Base-by-base conservation (phyloP, 2,113 vertebrate genomes). In the Isichthys henryi region DNA sequence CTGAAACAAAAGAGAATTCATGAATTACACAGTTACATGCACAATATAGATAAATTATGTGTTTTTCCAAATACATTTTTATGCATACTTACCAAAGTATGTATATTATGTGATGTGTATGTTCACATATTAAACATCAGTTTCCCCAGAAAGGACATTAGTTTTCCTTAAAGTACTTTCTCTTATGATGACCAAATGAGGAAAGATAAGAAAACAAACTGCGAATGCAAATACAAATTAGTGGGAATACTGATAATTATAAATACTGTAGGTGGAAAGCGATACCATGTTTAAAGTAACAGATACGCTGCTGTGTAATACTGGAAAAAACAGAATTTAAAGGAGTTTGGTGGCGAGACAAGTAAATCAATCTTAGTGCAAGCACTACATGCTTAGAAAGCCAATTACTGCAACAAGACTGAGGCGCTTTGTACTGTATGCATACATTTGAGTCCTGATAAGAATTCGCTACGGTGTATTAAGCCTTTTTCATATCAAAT, bases 351-450 rank as follows among this genome's bases (percentile, higher is more conserved):
- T 90, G 21, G 58, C 70, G 19, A 77, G 84, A 90, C 46, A 53
- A 90, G 85, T 80, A 90, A 90, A 90, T 90, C 85, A 87, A 77
- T 90, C 83, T 49, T 19, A 35, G 43, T 31, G 27, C 27, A 86
- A 74, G 49, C 58, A 50, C 2, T 52, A 56, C 84, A 90, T 90
- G 89, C 46, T 53, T 45, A 87, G 89, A 87, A 46, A 90, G 46
- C 85, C 85, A 87, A 87, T 90, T 90, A 77, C 66, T 27, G 45
- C 15, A 10, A 46, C 80, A 50, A 52, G 35, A 87, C 43, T 31
- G 62, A 86, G 46, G 39, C 31, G 31, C 82, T 35, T 66, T 13
- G 43, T 45, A 88, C 35, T 43, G 85, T 77, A 62, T 66, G 53
- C 80, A 66, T 86, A 48, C n/a, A 86, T 66, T 15, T 43, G 15